Base-by-base conservation (phyloP, 2,888 invertebrate species). In the Trissolcus japonicus region DNA sequence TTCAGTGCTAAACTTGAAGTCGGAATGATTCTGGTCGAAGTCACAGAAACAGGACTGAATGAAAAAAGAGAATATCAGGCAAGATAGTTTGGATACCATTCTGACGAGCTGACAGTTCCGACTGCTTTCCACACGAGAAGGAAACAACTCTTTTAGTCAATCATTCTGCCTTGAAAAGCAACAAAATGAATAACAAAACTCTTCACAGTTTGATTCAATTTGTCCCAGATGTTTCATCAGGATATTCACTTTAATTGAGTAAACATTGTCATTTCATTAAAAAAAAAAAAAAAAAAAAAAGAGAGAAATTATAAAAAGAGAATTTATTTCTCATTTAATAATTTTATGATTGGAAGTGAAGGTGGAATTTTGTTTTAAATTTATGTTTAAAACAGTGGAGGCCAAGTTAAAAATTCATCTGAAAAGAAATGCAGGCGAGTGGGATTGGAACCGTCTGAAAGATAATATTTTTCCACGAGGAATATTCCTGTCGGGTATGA, bases 111-210 rank as follows among this genome's bases (percentile, higher is more conserved):
- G n/a, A 11, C 16, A 14, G 16, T 2, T 46, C 14, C 11, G 43
- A 72, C 78, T 80, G 74, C 13, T 66, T 35, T 13, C 51, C 35
- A 13, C 56, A 54, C 13, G n/a, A 29, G 25, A 48, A 57, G 63
- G 46, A 14, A 56, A 19, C 59, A 43, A 19, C 63, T 83, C 79
- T 83, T 84, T 81, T 83, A 83, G 57, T 55, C 16, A 57, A 60
- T 57, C 25, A n/a, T 2, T 35, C 21, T 77, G 40, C 81, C 83
- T 84, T 83, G 35, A 35, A 35, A 35, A 35, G 35, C 81, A 51
- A 41, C 17, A 19, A 67, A 16, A 77, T 72, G 81, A 80, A 76
- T 75, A 81, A 80, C 81, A 74, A 84, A 83, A 81, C 56, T 78
- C 75, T 81, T 84, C 82, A 35, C 83, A 81, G 80, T 57, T 63